phyloP scores from a whole-genome alignment of 2,113 vertebrate species.

The Xiphorhynchus elegans region DNA sequence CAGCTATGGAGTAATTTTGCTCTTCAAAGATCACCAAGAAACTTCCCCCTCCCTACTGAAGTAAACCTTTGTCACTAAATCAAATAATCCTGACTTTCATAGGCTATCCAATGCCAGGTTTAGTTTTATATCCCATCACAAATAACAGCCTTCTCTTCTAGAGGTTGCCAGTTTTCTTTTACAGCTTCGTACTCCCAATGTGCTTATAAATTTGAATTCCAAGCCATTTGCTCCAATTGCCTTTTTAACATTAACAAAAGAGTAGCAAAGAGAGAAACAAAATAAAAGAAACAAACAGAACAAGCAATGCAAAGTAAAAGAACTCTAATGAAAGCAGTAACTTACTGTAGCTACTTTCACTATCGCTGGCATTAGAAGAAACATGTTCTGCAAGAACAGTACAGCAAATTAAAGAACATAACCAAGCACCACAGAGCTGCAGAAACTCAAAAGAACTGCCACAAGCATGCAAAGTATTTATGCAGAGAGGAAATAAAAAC shows the following conservation, averaged over 20 bases:
- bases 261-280: slow-evolving; percentile 53
- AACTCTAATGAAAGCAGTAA: slow-evolving; percentile 77
- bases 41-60: not conserved
- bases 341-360: slow-evolving; percentile 87
- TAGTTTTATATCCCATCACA: not conserved
- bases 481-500: slow-evolving; percentile 55
- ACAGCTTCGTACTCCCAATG: not conserved
- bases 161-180: not conserved
- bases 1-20: not conserved
- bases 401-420: slow-evolving; percentile 84
- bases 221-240: slow-evolving; percentile 72
- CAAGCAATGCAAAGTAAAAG: slow-evolving; percentile 74
- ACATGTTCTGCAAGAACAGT: slow-evolving; percentile 86
- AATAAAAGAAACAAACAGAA: slow-evolving; percentile 59
- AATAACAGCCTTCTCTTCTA: not conserved
- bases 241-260: slow-evolving; percentile 36
- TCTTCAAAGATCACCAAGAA: not conserved
- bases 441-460: slow-evolving; percentile 67
- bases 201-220: slow-evolving; percentile 57
- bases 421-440: slow-evolving; percentile 74
- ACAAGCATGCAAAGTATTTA: slow-evolving; percentile 71
- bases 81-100: not conserved
- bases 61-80: not conserved
- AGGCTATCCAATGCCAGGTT: not conserved
- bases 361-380: slow-evolving; percentile 87